Conservation (phyloP, 2,888 invertebrate genomes). For the Cenopis cana region DNA sequence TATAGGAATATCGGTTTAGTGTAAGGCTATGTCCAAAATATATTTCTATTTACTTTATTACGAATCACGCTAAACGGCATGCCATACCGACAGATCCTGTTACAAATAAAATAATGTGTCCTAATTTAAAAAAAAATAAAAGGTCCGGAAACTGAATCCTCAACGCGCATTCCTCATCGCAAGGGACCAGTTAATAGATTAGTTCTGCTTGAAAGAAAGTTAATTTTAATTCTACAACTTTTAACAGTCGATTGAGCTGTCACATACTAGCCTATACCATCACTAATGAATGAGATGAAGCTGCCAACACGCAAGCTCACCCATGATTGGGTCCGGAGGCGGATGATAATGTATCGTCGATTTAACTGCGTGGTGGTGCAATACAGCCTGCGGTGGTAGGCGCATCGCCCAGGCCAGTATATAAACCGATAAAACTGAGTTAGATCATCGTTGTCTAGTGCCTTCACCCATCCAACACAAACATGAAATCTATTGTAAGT, state of each 20-base stretch:
- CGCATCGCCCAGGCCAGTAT: slow-evolving; percentile 68
- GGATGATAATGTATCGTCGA: slow-evolving; percentile 69
- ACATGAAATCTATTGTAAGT: slow-evolving; percentile 82
- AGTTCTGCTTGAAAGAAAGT: not conserved
- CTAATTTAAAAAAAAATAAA: not conserved
- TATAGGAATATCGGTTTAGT: too few species aligned
- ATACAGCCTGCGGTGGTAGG: slow-evolving; percentile 77
- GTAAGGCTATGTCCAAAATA: too few species aligned
- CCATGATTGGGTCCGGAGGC: slow-evolving; percentile 63
- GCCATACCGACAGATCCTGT: too few species aligned
- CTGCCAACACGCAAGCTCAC: slow-evolving; percentile 56
- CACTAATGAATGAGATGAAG: slow-evolving; percentile 46
- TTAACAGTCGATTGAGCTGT: not conserved
- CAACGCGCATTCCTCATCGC: not conserved
- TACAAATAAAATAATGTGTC: too few species aligned
- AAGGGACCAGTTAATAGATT: not conserved
- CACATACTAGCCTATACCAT: slow-evolving; percentile 3
- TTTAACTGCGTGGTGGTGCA: slow-evolving; percentile 78
- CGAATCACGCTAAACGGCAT: too few species aligned
- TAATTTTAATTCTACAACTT: not conserved
- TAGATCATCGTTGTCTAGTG: slow-evolving; percentile 80
- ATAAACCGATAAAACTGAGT: slow-evolving; percentile 77
- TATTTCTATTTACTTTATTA: too few species aligned
- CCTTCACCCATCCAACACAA: slow-evolving; percentile 74
- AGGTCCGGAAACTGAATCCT: too few species aligned